phyloP scores from a whole-genome alignment of 2,888 invertebrate species.

The Troilus luridus region DNA sequence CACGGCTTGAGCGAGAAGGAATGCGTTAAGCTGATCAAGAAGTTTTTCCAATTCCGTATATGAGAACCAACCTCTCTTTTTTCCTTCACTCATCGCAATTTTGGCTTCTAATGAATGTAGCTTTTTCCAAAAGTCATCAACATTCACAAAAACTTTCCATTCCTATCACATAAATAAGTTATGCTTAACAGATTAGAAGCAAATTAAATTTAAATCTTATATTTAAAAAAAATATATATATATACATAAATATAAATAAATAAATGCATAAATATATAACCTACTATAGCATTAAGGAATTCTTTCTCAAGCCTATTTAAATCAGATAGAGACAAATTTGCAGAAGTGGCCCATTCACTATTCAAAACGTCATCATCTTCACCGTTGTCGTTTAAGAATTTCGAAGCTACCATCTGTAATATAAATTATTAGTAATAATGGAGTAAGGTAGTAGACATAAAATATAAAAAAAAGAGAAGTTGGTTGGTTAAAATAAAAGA shows the following conservation, averaged over 20 bases:
- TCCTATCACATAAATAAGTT: conserved; percentile 73
- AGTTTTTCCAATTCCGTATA: conserved; percentile 82
- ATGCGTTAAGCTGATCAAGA: conserved; percentile 70
- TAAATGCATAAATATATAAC: conserved; percentile 68
- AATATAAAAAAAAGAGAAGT: no score
- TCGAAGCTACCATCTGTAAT: conserved; percentile 93
- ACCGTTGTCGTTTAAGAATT: conserved; percentile 94
- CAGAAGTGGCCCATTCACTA: conserved; percentile 93
- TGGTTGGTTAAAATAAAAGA: no score
- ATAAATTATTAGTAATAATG: conserved; percentile 53
- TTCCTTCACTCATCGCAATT: conserved; percentile 82
- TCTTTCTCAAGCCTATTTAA: conserved; percentile 89
- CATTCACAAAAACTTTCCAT: conserved; percentile 88
- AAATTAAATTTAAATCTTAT: no score
- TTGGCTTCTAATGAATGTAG: conserved; percentile 79
- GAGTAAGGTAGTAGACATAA: no score
- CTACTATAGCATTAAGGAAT: conserved; percentile 91
- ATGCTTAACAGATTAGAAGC: no score
- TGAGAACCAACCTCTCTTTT: conserved; percentile 84
- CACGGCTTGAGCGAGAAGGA: conserved; percentile 72
- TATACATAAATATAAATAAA: no score
- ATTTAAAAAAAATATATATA: no score
- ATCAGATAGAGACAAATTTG: conserved; percentile 79
- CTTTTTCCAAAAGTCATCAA: conserved; percentile 82
- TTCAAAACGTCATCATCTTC: conserved; percentile 92